Evolutionary conservation across 2,888 invertebrate genomes (phyloP), one percentile per base, ranked within the genome.

Genomic region (Tachina grossa): DNA sequence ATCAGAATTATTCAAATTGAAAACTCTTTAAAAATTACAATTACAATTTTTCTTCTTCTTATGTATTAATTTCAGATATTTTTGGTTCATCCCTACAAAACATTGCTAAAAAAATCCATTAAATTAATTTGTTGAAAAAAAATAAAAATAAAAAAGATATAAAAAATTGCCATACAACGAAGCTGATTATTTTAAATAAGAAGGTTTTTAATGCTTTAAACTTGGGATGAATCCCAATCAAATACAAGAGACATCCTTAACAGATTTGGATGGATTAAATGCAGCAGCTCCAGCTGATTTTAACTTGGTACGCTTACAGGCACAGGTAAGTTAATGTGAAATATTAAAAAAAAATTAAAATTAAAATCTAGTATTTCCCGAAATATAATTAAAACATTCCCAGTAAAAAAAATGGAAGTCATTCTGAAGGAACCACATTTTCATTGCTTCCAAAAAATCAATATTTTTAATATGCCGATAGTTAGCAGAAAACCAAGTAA

Each of bases 141-240:
- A 22, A 43, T n/a, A 43, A 2, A 19, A n/a, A 10, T 22, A 41
- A 6, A 22, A 55, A 49, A 59, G 43, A 49, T 13, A 59, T 19
- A 49, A 63, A n/a, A 49, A 71, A 49, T 65, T 63, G 16, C 39
- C 5, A 72, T 22, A 75, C 68, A 75, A 74, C 71, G 57, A 75
- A 80, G n/a, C 57, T 19, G 69, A 53, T 75, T 61, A 31, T 55
- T 68, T 72, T 53, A 59, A 68, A 77, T 19, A 57, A n/a, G 10
- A 66, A 68, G 43, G 43, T 63, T 61, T 78, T 79, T 39, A 79
- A 78, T 76, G 84, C 39, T 82, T 82, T 76, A 76, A 88, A 85
- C 88, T 87, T 91, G 91, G 91, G 89, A 92, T 92, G 91, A 92
- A 91, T 91, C 89, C 90, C 89, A 90, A 90, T 89, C 89, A 92